Evolutionary conservation across 2,113 vertebrate species (phyloP).

Genomic region (Baryphthengus martii): DNA sequence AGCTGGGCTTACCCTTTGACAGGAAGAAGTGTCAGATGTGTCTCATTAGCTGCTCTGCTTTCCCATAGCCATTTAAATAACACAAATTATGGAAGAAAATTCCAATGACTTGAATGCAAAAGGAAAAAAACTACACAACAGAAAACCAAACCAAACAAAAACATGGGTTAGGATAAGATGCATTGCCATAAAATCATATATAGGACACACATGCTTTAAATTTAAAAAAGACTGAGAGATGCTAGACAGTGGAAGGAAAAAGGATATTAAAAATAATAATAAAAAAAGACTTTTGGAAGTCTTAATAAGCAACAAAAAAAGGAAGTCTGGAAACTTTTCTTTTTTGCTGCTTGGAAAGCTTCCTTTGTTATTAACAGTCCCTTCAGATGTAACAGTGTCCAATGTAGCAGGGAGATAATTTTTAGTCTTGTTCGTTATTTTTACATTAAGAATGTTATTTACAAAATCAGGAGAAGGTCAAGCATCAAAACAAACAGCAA

Average conservation of each 20-base stretch:
- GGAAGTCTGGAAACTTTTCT: background rate
- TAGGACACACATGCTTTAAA: constrained; percentile 25
- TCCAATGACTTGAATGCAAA: background rate
- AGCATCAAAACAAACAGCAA: background rate
- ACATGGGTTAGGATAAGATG: background rate
- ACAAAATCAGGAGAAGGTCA: background rate
- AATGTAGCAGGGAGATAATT: background rate
- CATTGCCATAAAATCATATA: background rate
- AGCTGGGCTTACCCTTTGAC: background rate
- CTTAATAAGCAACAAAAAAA: constrained; percentile 8
- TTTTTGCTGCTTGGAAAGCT: background rate
- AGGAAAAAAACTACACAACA: background rate
- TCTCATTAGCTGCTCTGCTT: background rate
- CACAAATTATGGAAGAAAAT: background rate
- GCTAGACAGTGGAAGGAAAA: background rate
- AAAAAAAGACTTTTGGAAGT: background rate
- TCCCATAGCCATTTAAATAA: background rate
- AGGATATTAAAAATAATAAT: background rate
- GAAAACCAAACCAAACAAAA: background rate
- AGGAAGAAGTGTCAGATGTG: background rate
- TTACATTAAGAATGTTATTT: background rate
- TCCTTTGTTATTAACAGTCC: background rate
- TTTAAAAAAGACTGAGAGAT: background rate
- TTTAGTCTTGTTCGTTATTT: background rate
- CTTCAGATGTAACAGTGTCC: background rate